Evolutionary conservation across 2,113 vertebrate genomes (phyloP).

Genomic region (human): DNA sequence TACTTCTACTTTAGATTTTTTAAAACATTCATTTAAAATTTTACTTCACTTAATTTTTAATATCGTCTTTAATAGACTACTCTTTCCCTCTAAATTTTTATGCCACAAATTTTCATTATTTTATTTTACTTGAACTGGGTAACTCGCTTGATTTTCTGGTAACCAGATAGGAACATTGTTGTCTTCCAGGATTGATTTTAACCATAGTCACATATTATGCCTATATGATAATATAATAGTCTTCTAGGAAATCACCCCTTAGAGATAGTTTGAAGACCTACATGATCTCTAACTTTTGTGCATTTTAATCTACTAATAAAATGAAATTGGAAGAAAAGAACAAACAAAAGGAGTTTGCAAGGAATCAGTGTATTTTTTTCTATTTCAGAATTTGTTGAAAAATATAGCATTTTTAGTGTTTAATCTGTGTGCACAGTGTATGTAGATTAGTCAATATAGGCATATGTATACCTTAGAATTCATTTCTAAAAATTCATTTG

Average conservation of each 20-base stretch:
- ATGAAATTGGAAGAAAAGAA: slow-evolving; percentile 19
- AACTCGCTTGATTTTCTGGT: slow-evolving; percentile 46
- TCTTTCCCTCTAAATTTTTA: not conserved
- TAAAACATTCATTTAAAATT: slow-evolving; percentile 29
- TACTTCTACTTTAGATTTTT: slow-evolving; percentile 30
- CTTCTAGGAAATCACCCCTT: slow-evolving; percentile 18
- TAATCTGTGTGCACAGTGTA: not conserved
- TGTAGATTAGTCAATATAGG: not conserved
- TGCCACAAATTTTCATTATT: not conserved
- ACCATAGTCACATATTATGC: slow-evolving; percentile 20
- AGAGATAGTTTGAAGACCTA: slow-evolving; percentile 51
- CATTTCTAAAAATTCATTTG: slow-evolving; percentile 1
- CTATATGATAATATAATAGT: not conserved
- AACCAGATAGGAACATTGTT: slow-evolving; percentile 31
- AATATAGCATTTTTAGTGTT: not conserved
- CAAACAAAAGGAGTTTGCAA: slow-evolving; percentile 25
- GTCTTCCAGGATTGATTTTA: not conserved
- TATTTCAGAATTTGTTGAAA: slow-evolving; percentile 35
- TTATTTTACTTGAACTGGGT: slow-evolving; percentile 26
- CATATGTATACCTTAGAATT: not conserved
- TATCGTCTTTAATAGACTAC: not conserved
- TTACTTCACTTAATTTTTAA: not conserved
- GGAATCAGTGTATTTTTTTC: slow-evolving; percentile 21
- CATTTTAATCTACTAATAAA: slow-evolving; percentile 41
- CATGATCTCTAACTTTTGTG: slow-evolving; percentile 30